Conservation (phyloP, 2,797 vertebrate genomes). For the Acanthornis magna region DNA sequence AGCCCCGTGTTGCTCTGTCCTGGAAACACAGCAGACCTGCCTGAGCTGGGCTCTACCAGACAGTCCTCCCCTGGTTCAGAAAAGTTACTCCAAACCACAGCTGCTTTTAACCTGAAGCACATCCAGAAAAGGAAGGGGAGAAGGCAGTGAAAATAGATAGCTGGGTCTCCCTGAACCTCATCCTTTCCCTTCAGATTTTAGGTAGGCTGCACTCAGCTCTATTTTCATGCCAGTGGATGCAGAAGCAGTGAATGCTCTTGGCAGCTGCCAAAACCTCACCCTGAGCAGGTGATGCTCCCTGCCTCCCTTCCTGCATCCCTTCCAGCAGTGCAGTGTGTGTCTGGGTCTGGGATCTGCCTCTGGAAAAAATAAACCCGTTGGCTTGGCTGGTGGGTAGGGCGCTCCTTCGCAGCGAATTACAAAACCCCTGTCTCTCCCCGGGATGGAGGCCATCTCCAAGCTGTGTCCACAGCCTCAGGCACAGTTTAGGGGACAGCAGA, state of each 20-base stretch:
- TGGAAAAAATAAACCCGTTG: not conserved
- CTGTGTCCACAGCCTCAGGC: not conserved
- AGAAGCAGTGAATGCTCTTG: not conserved
- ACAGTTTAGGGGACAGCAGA: fast-evolving
- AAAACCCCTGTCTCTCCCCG: not conserved
- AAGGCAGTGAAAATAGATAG: not conserved
- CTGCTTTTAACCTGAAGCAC: not conserved
- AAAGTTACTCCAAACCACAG: not conserved
- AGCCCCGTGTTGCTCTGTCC: not conserved
- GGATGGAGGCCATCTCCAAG: not conserved
- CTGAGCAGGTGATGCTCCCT: not conserved
- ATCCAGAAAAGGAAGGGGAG: not conserved
- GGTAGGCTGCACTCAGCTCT: not conserved
- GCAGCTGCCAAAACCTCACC: not conserved
- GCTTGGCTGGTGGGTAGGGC: not conserved
- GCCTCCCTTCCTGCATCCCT: not conserved
- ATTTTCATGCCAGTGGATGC: fast-evolving
- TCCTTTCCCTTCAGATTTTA: not conserved
- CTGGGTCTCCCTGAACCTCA: not conserved
- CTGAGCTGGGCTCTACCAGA: not conserved
- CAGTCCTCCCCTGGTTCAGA: too few relatives aligned
- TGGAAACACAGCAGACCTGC: not conserved
- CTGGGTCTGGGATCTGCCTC: not conserved
- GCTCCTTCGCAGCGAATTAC: not conserved
- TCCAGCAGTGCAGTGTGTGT: fast-evolving